Percentiles rank a stretch among this genome's conserved stretches.
These are phyloP conservation scores for Ochotona curzoniae DNA, from an alignment of 2,113 vertebrate genomes.

Conservation along the genomic window DNA sequence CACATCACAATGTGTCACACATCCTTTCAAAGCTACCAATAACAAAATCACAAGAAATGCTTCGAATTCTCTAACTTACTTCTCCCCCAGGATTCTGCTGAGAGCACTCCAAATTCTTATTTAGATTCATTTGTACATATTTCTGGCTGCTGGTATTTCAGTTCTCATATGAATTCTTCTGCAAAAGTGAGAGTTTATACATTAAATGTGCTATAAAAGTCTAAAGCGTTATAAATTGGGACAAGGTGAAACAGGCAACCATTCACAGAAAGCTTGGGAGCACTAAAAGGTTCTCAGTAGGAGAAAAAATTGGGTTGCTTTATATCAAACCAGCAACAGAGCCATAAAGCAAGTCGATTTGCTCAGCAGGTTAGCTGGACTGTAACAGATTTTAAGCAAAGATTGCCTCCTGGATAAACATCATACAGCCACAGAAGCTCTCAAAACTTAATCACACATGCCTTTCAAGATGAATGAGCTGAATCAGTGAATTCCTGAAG, in stretches of 20 bases:
- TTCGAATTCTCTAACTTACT: conserved; percentile 51
- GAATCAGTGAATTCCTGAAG: not conserved
- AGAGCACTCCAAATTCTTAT: conserved; percentile 48
- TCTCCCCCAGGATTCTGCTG: conserved; percentile 1
- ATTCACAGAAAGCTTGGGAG: conserved; percentile 1
- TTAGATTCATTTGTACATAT: conserved; percentile 38
- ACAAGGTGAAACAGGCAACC: conserved; percentile 27
- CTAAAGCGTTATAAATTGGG: conserved; percentile 34
- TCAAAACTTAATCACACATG: not conserved
- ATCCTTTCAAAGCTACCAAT: conserved; percentile 70
- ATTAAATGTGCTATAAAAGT: not conserved
- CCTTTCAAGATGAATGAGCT: not conserved
- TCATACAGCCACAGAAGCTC: not conserved
- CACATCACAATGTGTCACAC: conserved; percentile 62
- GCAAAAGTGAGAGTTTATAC: not conserved
- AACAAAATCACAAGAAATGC: conserved; percentile 48
- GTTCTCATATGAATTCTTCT: not conserved
- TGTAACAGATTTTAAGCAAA: not conserved
- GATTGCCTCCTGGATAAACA: not conserved
- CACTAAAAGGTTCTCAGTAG: conserved; percentile 2
- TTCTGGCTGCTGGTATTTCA: conserved; percentile 32
- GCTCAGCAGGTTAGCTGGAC: not conserved
- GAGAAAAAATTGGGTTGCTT: not conserved
- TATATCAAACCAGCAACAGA: not conserved
- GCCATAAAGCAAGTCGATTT: not conserved